Evolutionary conservation across 2,888 invertebrate species (phyloP).

Genomic region (Eretmocerus hayati): DNA sequence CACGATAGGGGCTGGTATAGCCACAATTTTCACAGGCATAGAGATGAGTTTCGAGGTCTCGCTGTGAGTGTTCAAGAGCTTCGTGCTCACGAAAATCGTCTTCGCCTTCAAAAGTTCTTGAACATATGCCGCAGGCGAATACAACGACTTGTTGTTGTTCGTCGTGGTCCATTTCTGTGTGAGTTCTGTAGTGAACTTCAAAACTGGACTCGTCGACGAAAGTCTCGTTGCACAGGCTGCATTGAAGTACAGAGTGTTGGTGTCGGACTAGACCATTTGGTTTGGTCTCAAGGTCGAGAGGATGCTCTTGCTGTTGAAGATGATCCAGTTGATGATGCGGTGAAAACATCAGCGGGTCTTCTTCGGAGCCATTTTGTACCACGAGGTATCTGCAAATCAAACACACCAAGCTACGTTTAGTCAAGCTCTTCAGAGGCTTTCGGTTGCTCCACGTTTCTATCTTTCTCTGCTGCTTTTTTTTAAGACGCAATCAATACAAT

Average conservation of each 20-base stretch:
- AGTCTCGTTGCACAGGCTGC: conserved; percentile 34
- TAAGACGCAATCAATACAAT: too few relatives aligned
- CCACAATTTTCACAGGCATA: conserved; percentile 31
- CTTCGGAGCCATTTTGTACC: conserved; percentile 27
- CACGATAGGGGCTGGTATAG: conserved; percentile 20
- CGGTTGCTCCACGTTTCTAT: too few relatives aligned
- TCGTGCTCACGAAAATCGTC: not conserved
- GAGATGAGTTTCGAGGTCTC: conserved; percentile 9
- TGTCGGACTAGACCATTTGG: conserved; percentile 11
- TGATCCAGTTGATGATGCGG: conserved; percentile 15
- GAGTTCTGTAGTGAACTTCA: conserved; percentile 26
- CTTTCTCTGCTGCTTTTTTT: too few relatives aligned
- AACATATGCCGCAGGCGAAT: not conserved
- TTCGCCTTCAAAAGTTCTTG: not conserved
- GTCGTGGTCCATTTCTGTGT: too few relatives aligned
- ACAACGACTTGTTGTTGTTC: not conserved
- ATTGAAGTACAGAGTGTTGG: conserved; percentile 29
- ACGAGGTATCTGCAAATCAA: conserved; percentile 45
- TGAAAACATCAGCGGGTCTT: conserved; percentile 30
- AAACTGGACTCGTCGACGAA: conserved; percentile 29
- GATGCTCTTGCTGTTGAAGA: conserved; percentile 2
- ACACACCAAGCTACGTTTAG: too few relatives aligned
- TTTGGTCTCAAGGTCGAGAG: not conserved
- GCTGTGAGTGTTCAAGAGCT: not conserved
- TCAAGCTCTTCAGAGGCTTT: too few relatives aligned